Evolutionary conservation across 2,888 invertebrate genomes (phyloP).

Genomic region (Alentia gelatinosa): DNA sequence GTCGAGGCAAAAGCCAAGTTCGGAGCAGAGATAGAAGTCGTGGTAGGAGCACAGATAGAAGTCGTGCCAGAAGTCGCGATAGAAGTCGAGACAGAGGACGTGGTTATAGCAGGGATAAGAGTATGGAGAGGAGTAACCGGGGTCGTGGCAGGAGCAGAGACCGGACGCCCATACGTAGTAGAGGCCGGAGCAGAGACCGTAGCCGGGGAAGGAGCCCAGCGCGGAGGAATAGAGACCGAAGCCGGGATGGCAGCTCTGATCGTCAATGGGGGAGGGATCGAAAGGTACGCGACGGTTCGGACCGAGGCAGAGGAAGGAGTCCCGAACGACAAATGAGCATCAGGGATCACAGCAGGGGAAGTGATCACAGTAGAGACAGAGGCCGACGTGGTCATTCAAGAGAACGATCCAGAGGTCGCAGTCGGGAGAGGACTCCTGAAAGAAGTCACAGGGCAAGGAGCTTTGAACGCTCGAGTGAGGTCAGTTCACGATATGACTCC

Average conservation of each 20-base stretch:
- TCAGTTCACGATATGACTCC: conserved; percentile 26
- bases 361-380: neutral
- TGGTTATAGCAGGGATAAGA: neutral
- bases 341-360: neutral
- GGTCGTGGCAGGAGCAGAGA: neutral
- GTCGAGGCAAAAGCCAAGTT: neutral
- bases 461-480: neutral
- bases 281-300: neutral
- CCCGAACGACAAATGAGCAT: neutral
- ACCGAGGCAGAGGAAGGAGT: conserved; percentile 1
- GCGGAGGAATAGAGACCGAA: conserved; percentile 38
- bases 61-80: neutral
- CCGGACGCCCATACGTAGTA: no score
- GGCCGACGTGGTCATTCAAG: neutral
- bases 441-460: neutral
- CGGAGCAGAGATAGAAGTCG: neutral
- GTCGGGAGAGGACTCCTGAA: neutral
- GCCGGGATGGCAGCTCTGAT: conserved; percentile 16
- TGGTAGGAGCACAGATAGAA: neutral
- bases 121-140: neutral
- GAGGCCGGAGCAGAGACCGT: neutral
- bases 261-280: conserved; percentile 15
- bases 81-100: neutral
- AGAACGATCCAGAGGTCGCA: neutral
- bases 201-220: neutral